Evolutionary conservation across 2,888 invertebrate genomes (phyloP), one percentile per base, ranked within the genome.

Genomic region (Lycophotia porphyrea): DNA sequence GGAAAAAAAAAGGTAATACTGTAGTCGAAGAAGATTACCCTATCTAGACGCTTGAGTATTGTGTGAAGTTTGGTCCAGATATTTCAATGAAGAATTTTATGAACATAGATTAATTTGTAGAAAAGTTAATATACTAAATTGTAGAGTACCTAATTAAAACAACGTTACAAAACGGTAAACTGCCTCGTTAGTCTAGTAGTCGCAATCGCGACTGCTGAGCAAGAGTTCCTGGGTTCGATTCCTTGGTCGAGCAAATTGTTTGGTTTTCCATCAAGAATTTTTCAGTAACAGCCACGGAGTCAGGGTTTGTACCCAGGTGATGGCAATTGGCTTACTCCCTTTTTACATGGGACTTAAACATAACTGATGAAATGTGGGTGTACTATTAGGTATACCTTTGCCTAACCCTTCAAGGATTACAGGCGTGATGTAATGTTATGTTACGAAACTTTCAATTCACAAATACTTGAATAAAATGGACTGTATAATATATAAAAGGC

Each of bases 1-100:
- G n/a, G n/a, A n/a, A n/a, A n/a, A n/a, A n/a, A n/a, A n/a, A 69
- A 67, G 31, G 34, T 84, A 65, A 79, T 63, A 71, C 61, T 47
- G 3, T 58, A 52, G 34, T 11, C 34, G 31, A 34, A 74, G 63
- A 68, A 68, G 27, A 69, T 61, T 60, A 52, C 1, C 21, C 39
- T n/a, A n/a, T n/a, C n/a, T 31, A 39, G n/a, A 69, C 18, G 73
- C 15, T 80, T 27, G 24, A 44, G 52, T 52, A 49, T 71, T 31
- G 36, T 58, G 9, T 52, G 24, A 42, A 64, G 39, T 47, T 63
- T 78, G 52, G 21, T 44, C 36, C 24, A 34, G 21, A 76, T 66
- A 77, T 39, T 52, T 82, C 5, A 24, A 31, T 39, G 1, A 61
- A 49, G 15, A 63, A 8, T 63, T 5, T 60, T 61, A n/a, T 44